Percentiles rank a stretch among this genome's conserved stretches.
These are phyloP conservation scores for Rhinatrema bivittatum DNA, from an alignment of 2,797 vertebrate genomes.

Conservation along the genomic window DNA sequence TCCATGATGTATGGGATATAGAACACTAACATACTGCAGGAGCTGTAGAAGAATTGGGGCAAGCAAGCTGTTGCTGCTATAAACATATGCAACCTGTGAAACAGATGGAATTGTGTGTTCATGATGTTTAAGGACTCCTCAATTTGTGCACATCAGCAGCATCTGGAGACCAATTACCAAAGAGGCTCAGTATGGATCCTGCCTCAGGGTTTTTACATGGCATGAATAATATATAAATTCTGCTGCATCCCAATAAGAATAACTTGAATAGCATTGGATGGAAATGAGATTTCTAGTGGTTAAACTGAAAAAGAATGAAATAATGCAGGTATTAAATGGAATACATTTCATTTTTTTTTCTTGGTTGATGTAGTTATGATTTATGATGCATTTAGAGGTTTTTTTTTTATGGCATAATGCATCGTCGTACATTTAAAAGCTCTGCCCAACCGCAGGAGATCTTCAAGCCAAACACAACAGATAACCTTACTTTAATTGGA, in stretches of 20 bases:
- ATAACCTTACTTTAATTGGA: no score
- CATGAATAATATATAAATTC: slow-evolving; percentile 69
- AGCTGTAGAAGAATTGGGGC: slow-evolving; percentile 14
- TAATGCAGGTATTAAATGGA: no score
- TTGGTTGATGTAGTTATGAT: no score
- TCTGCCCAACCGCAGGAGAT: no score
- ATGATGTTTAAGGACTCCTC: slow-evolving; percentile 48
- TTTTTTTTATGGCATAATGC: no score
- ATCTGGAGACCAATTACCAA: slow-evolving; percentile 62
- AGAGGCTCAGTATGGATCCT: slow-evolving; percentile 48
- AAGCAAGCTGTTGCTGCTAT: slow-evolving; percentile 28
- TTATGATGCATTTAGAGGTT: no score
- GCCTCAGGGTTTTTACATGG: slow-evolving; percentile 50
- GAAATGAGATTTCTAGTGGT: slow-evolving; percentile 39
- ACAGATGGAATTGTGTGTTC: slow-evolving; percentile 46
- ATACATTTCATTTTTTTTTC: no score
- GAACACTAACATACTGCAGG: slow-evolving; percentile 22
- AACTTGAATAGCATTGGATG: slow-evolving; percentile 39
- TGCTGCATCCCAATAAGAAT: slow-evolving; percentile 47
- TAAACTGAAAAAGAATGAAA: slow-evolving; percentile 43
- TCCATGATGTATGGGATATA: no score
- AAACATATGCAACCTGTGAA: slow-evolving; percentile 29
- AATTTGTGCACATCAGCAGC: slow-evolving; percentile 33
- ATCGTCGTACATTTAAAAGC: no score
- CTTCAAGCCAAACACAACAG: no score